A percentile compares a stretch with the other conserved stretches of the same genome.
Conservation (phyloP, 2,888 invertebrate species). For the Antitype chi region DNA sequence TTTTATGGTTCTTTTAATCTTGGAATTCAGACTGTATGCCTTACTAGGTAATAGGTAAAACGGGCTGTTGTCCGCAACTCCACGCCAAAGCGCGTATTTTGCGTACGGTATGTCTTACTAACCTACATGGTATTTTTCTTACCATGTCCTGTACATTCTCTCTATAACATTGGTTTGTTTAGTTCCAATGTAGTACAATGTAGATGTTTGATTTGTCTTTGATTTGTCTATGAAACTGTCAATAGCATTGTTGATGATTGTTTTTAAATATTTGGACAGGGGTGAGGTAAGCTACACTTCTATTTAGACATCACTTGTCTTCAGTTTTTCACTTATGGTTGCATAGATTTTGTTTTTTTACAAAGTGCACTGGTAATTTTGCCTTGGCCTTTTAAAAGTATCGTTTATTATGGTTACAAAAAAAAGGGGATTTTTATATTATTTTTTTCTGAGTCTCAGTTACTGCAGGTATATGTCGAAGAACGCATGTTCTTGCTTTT, state of each 20-base stretch:
- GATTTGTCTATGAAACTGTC: conserved; percentile 11
- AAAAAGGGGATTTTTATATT: background rate
- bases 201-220: conserved; percentile 13
- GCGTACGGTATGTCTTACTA: background rate
- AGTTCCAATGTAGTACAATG: background rate
- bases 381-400: too few relatives aligned
- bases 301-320: background rate
- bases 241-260: conserved; percentile 31
- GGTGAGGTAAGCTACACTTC: background rate
- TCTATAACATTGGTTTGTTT: background rate
- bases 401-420: background rate
- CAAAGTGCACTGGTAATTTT: background rate
- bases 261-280: conserved; percentile 22
- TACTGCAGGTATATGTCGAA: too few relatives aligned
- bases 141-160: background rate
- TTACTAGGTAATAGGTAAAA: too few relatives aligned
- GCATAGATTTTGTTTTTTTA: background rate
- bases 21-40: background rate
- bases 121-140: background rate
- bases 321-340: background rate
- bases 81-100: too few relatives aligned
- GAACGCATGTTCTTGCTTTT: too few relatives aligned
- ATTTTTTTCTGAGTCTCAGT: background rate
- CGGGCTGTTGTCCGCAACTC: too few relatives aligned
- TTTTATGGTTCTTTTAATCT: background rate